A percentile compares a stretch with the other conserved stretches of the same genome.
Evolutionary conservation across 2,113 vertebrate genomes (phyloP).

Genomic region (Cyanoramphus novaezelandiae): DNA sequence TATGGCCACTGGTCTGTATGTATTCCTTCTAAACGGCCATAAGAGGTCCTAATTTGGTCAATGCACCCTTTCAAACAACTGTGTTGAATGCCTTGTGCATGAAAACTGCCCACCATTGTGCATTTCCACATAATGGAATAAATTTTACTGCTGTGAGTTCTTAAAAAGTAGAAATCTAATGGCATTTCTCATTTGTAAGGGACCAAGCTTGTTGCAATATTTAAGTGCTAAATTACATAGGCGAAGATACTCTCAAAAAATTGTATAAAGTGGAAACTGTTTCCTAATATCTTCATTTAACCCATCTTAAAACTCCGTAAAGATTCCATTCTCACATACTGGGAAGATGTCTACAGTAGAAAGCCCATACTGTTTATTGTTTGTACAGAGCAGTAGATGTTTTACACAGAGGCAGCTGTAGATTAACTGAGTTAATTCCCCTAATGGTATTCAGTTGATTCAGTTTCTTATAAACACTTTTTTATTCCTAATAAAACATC

Average conservation of each 20-base stretch:
- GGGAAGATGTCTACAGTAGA: background rate
- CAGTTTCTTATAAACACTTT: background rate
- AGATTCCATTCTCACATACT: background rate
- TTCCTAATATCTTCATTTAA: background rate
- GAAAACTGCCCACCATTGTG: background rate
- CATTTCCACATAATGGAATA: background rate
- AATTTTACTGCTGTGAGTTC: background rate
- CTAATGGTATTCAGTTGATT: background rate
- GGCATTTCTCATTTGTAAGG: background rate
- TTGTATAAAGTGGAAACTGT: background rate
- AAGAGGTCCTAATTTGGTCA: background rate
- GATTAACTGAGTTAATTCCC: background rate
- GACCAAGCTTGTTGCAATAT: background rate
- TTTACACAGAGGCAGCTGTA: background rate
- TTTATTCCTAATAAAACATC: background rate
- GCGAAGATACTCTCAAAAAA: background rate
- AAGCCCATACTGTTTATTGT: background rate
- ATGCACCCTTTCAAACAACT: background rate
- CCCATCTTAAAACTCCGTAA: background rate
- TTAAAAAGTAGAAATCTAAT: background rate
- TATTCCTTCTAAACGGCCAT: background rate
- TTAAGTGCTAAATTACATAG: background rate
- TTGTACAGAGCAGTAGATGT: background rate
- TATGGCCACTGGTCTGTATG: background rate
- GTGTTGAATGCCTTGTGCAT: background rate